Evolutionary conservation across 2,113 vertebrate genomes (phyloP).

Genomic region (Sigmodon hispidus): DNA sequence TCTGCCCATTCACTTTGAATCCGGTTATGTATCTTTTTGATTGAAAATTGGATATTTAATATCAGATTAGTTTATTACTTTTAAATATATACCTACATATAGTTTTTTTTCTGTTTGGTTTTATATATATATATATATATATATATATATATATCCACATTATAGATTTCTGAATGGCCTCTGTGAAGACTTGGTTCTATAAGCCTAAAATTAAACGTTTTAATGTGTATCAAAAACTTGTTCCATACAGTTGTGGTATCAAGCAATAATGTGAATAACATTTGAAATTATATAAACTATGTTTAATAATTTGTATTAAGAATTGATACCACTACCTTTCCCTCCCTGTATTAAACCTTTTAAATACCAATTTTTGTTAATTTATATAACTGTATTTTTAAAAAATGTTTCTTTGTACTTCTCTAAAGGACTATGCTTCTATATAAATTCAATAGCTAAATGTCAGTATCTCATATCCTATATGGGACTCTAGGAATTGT

Average conservation of each 20-base stretch:
- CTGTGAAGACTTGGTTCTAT: conserved; percentile 78
- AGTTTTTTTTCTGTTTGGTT: conserved; percentile 69
- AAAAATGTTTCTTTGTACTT: conserved; percentile 83
- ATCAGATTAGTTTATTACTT: conserved; percentile 74
- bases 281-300: conserved; percentile 83
- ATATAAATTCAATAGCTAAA: conserved; percentile 76
- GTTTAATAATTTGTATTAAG: conserved; percentile 87
- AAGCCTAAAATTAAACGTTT: conserved; percentile 79
- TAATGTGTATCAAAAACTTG: conserved; percentile 81
- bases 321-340: conserved; percentile 85
- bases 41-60: conserved; percentile 67
- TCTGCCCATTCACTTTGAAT: conserved; percentile 80
- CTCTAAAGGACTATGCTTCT: conserved; percentile 83
- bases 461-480: conserved; percentile 57
- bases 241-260: conserved; percentile 85
- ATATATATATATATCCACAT: conserved; percentile 78
- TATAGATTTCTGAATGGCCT: conserved; percentile 72
- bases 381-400: conserved; percentile 82
- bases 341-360: conserved; percentile 85
- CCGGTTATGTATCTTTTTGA: conserved; percentile 59
- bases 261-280: conserved; percentile 90
- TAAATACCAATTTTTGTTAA: conserved; percentile 87
- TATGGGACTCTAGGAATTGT: conserved; percentile 66
- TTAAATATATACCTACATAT: conserved; percentile 1
- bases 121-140: conserved; percentile 82